Evolutionary conservation across 2,113 vertebrate species (phyloP).

Genomic region (Erinaceus europaeus): DNA sequence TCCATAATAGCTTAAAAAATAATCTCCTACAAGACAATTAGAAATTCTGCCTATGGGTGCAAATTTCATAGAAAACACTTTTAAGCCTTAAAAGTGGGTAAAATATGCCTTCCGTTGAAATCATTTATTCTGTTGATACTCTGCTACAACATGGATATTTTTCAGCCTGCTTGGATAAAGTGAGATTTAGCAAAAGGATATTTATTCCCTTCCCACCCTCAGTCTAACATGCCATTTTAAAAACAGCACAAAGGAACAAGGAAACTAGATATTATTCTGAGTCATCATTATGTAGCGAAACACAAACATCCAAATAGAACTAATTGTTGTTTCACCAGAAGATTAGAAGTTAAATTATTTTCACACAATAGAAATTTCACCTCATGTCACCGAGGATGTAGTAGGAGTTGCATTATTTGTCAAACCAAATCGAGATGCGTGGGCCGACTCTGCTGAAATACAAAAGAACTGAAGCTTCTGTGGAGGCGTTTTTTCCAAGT

Average conservation of each 20-base stretch:
- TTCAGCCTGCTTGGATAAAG: slow-evolving; percentile 71
- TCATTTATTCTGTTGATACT: slow-evolving; percentile 83
- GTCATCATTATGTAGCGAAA: slow-evolving; percentile 71
- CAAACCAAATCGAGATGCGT: slow-evolving; percentile 77
- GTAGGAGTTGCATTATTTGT: slow-evolving; percentile 80
- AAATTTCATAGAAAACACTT: slow-evolving; percentile 73
- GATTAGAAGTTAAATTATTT: slow-evolving; percentile 79
- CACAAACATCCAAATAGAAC: slow-evolving; percentile 71
- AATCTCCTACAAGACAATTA: slow-evolving; percentile 68
- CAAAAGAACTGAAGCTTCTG: slow-evolving; percentile 80
- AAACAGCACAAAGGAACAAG: slow-evolving; percentile 75
- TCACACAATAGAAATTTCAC: slow-evolving; percentile 77
- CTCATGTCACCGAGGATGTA: slow-evolving; percentile 77
- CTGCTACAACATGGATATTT: slow-evolving; percentile 80
- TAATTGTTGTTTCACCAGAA: slow-evolving; percentile 66
- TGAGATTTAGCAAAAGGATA: slow-evolving; percentile 80
- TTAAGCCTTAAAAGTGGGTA: slow-evolving; percentile 76
- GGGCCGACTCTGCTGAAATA: slow-evolving; percentile 73
- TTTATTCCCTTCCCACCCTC: slow-evolving; percentile 71
- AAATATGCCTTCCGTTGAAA: slow-evolving; percentile 80
- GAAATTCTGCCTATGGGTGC: slow-evolving; percentile 62
- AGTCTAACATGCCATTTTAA: slow-evolving; percentile 73
- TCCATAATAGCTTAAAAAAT: slow-evolving; percentile 69
- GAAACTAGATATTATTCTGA: slow-evolving; percentile 72
- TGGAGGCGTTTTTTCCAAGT: slow-evolving; percentile 63